These are phyloP conservation scores for Matsumurasca onukii DNA, from an alignment of 1,140 invertebrate species.

Conservation along the genomic window DNA sequence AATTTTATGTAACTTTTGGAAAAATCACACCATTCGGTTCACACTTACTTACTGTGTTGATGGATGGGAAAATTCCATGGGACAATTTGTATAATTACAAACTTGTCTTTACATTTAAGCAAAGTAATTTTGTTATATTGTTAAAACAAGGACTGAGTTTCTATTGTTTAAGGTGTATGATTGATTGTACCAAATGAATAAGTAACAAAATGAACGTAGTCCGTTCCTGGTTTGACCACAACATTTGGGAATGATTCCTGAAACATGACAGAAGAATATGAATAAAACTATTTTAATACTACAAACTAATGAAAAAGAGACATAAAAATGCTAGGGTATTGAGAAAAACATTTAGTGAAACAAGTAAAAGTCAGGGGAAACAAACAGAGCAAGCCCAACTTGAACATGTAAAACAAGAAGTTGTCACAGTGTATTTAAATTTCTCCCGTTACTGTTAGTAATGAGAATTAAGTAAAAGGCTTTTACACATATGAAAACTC, in stretches of 20 bases:
- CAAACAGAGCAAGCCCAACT: no score
- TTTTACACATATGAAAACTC: no score
- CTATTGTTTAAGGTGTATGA: neutral
- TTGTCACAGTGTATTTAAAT: neutral
- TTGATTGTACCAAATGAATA: conserved; percentile 45
- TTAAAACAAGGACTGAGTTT: no score
- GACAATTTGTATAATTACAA: neutral
- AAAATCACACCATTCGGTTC: neutral
- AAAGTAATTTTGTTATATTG: neutral
- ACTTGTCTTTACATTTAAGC: neutral
- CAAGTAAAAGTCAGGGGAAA: no score
- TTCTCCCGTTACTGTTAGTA: neutral
- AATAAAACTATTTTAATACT: neutral
- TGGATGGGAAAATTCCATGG: neutral
- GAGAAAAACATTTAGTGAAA: no score
- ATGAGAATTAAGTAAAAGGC: no score
- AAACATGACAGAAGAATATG: conserved; percentile 33
- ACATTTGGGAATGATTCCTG: conserved; percentile 53
- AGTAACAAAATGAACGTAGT: conserved; percentile 50
- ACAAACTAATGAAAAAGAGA: neutral
- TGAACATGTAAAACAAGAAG: no score
- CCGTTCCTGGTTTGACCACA: conserved; percentile 52
- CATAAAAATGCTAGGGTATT: neutral
- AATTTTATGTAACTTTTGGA: neutral
- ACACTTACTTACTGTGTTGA: neutral